A percentile compares a stretch with the other conserved stretches of the same genome.
Conservation (phyloP, 2,888 invertebrate species). For the Synanthedon myopaeformis region DNA sequence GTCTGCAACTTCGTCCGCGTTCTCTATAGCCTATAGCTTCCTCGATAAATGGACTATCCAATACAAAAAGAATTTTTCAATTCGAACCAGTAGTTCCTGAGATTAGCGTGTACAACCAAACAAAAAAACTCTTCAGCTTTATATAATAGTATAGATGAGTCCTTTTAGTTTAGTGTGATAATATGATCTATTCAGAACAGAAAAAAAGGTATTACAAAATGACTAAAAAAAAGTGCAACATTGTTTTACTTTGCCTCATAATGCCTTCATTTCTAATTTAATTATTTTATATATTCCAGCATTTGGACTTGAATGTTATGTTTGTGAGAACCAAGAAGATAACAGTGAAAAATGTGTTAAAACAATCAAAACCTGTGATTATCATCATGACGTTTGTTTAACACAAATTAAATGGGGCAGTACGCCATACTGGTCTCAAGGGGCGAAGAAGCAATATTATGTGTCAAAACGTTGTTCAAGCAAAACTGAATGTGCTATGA, state of each 20-base stretch:
- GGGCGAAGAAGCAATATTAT: constrained; percentile 92
- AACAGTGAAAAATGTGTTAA: constrained; percentile 93
- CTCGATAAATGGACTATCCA: no score
- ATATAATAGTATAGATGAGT: no score
- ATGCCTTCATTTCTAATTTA: background rate
- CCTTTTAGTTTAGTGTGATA: no score
- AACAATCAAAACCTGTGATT: constrained; percentile 91
- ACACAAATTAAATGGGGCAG: constrained; percentile 95
- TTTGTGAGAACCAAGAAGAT: constrained; percentile 92
- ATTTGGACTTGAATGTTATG: constrained; percentile 89
- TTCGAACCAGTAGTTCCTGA: no score
- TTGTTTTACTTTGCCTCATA: background rate
- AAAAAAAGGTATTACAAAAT: background rate
- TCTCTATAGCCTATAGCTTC: no score
- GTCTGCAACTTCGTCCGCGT: no score
- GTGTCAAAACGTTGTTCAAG: constrained; percentile 92
- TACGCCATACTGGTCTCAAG: constrained; percentile 95
- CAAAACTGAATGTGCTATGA: constrained; percentile 80
- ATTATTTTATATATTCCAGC: constrained; percentile 47
- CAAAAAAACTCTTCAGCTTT: no score
- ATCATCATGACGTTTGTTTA: constrained; percentile 86
- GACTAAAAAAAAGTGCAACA: background rate
- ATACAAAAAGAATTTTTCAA: no score
- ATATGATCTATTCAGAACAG: no score
- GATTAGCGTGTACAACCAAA: no score